Percentiles rank a stretch among this genome's conserved stretches.
Evolutionary conservation across 2,797 vertebrate species (phyloP).

Genomic region (Crocodylus rhombifer): DNA sequence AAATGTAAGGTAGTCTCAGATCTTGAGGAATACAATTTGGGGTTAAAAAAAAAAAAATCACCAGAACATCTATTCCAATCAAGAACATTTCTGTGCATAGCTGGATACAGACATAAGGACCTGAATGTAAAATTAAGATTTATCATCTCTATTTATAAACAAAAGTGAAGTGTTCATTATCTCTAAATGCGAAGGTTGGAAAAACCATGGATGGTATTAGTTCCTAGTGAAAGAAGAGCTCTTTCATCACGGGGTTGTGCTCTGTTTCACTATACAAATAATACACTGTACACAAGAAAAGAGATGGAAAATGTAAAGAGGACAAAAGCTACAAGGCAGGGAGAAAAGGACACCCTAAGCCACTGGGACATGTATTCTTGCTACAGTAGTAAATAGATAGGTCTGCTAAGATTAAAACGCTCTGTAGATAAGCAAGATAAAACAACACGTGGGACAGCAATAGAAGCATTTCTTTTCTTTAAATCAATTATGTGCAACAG

Average conservation of each 20-base stretch:
- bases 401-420: slow-evolving; percentile 30
- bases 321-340: slow-evolving; percentile 10
- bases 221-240: slow-evolving; percentile 41
- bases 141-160: slow-evolving; percentile 75
- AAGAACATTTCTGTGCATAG: slow-evolving; percentile 66
- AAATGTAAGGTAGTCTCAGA: slow-evolving; percentile 50
- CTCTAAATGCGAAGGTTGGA: slow-evolving; percentile 66
- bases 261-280: slow-evolving; percentile 25
- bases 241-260: slow-evolving; percentile 9
- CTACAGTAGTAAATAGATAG: slow-evolving; percentile 48
- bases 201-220: slow-evolving; percentile 41
- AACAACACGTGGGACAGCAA: slow-evolving; percentile 18
- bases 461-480: not conserved
- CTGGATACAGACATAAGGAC: slow-evolving; percentile 67
- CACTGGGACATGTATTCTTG: slow-evolving; percentile 11
- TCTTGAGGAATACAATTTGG: slow-evolving; percentile 52
- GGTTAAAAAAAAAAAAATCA: slow-evolving; percentile 74
- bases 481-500: slow-evolving; percentile 20
- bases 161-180: slow-evolving; percentile 73
- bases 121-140: slow-evolving; percentile 77
- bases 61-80: slow-evolving; percentile 48
- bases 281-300: slow-evolving; percentile 13
- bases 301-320: slow-evolving; percentile 37
- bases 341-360: slow-evolving; percentile 46
- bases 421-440: slow-evolving; percentile 6